Percentiles rank a stretch among this genome's conserved stretches.
Evolutionary conservation across 2,888 invertebrate species (phyloP).

Genomic region (Lasioglossum oenotherae): DNA sequence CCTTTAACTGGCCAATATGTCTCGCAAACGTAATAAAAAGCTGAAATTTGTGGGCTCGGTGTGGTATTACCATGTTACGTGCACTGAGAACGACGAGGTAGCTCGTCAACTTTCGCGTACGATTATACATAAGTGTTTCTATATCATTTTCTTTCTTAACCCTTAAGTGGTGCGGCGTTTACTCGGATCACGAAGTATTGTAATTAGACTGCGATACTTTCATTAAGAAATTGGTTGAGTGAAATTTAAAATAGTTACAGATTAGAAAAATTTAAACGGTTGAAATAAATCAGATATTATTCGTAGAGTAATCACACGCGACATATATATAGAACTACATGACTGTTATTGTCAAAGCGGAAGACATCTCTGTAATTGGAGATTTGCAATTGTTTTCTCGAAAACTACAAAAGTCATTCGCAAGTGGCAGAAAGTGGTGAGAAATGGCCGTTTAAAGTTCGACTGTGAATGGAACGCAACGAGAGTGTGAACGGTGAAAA

Average conservation of each 20-base stretch:
- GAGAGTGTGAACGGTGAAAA: neutral
- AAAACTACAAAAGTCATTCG: neutral
- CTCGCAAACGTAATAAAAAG: neutral
- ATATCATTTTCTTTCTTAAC: neutral
- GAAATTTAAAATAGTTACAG: no score
- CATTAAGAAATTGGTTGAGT: no score
- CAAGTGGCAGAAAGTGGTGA: neutral
- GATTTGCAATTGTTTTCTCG: neutral
- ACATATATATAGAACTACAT: neutral
- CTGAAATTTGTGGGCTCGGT: neutral
- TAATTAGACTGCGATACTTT: no score
- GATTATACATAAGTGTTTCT: neutral
- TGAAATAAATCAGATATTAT: no score
- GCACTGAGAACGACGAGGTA: neutral
- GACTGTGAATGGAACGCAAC: neutral
- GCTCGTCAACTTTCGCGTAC: neutral
- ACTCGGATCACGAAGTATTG: neutral
- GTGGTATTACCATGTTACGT: neutral
- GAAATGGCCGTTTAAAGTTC: neutral
- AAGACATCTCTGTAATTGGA: neutral
- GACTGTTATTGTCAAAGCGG: neutral
- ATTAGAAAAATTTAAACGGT: no score
- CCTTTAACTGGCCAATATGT: neutral
- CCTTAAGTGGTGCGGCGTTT: neutral
- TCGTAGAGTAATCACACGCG: neutral